phyloP scores from a whole-genome alignment of 2,797 vertebrate genomes.

The Brotula barbata region DNA sequence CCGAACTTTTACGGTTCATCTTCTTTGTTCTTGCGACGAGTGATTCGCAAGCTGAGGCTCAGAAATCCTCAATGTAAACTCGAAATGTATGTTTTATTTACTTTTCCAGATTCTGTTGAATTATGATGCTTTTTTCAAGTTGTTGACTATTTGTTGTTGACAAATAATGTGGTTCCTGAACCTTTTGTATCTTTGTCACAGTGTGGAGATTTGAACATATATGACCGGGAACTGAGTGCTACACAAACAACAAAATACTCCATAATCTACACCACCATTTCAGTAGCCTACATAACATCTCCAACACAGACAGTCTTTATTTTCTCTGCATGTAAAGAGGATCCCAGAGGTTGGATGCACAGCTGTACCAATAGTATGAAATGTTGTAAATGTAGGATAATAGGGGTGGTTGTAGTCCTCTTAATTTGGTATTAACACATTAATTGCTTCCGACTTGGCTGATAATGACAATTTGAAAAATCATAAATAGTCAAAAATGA shows the following conservation, averaged over 20 bases:
- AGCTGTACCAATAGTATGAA: conserved; percentile 47
- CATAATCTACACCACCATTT: conserved; percentile 41
- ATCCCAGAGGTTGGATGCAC: conserved; percentile 35
- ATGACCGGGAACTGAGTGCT: conserved; percentile 64
- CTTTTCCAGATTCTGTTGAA: too few species aligned
- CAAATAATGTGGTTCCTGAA: too few species aligned
- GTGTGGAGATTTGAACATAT: conserved; percentile 14
- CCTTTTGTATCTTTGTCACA: neutral
- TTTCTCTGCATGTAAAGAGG: conserved; percentile 55
- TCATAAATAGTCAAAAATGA: conserved; percentile 44
- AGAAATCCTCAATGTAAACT: too few species aligned
- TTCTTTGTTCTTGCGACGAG: conserved; percentile 3
- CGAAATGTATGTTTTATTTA: too few species aligned
- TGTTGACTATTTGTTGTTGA: too few species aligned
- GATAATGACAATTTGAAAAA: conserved; percentile 10
- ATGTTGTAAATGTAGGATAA: conserved; percentile 7
- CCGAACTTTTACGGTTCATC: neutral
- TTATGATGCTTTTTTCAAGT: too few species aligned
- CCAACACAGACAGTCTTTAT: conserved; percentile 35
- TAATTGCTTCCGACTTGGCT: conserved; percentile 36
- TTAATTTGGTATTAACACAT: conserved; percentile 4
- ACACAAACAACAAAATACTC: conserved; percentile 63
- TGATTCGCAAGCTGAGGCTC: neutral
- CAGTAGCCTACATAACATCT: conserved; percentile 32
- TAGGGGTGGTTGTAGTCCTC: conserved; percentile 17